These are phyloP conservation scores for Melitaea cinxia DNA, from an alignment of 1,140 invertebrate genomes.

Conservation along the genomic window DNA sequence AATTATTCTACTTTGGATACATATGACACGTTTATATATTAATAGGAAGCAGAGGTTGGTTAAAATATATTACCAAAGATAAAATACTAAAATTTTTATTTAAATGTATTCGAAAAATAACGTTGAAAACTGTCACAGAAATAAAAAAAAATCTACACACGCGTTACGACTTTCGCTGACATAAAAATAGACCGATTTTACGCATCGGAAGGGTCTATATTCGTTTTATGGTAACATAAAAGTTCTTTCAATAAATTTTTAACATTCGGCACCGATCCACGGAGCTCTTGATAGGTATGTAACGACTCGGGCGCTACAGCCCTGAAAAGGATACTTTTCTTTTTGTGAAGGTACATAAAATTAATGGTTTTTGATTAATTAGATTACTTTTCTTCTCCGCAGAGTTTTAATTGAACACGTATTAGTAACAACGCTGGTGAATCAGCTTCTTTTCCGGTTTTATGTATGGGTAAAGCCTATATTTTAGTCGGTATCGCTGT, in stretches of 20 bases:
- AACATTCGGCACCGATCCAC: constrained; percentile 44
- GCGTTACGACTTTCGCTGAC: constrained; percentile 60
- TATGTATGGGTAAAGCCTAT: no score
- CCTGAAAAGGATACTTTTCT: background rate
- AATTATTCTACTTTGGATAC: no score
- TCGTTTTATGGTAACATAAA: constrained; percentile 66
- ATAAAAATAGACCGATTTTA: constrained; percentile 76
- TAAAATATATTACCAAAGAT: no score
- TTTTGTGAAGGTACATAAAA: background rate
- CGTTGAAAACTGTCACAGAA: constrained; percentile 55
- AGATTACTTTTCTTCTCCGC: no score
- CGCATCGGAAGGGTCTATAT: constrained; percentile 65
- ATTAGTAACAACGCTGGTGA: no score
- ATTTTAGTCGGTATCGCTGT: no score
- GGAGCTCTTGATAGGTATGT: constrained; percentile 12
- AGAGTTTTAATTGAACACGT: no score
- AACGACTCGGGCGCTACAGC: constrained; percentile 1
- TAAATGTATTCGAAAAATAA: constrained; percentile 34
- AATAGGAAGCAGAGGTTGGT: no score
- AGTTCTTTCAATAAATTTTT: constrained; percentile 66
- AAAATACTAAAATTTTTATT: constrained; percentile 23
- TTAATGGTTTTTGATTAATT: background rate
- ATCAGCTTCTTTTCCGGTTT: no score
- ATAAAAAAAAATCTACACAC: constrained; percentile 69
- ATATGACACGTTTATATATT: no score